These are phyloP conservation scores for Drosophila yakuba DNA, from an alignment of 1,140 invertebrate genomes.

Conservation along the genomic window DNA sequence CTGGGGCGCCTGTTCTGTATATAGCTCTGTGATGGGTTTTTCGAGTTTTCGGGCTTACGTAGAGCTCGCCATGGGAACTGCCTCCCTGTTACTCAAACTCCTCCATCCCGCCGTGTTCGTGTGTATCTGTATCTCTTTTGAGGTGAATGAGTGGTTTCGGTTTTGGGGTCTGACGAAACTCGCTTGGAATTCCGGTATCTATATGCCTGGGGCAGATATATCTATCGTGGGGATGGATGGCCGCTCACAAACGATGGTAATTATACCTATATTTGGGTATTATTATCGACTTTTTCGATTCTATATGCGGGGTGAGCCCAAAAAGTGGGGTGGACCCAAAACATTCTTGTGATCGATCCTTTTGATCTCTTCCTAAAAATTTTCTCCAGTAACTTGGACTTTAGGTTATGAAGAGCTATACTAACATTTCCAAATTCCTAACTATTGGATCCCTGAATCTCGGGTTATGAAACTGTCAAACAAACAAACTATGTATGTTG, in stretches of 20 bases:
- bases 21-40: slow-evolving; percentile 50
- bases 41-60: slow-evolving; percentile 48
- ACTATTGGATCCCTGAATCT: not conserved
- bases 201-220: slow-evolving; percentile 38
- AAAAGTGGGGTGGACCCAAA: not conserved
- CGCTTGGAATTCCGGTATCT: slow-evolving; percentile 45
- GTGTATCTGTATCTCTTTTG: slow-evolving; percentile 14
- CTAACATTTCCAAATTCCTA: not conserved
- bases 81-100: slow-evolving; percentile 1
- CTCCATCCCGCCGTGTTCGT: slow-evolving; percentile 6
- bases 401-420: not conserved
- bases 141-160: slow-evolving; percentile 32
- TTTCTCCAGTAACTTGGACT: too few relatives aligned
- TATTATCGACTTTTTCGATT: slow-evolving; percentile 22
- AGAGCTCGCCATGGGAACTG: slow-evolving; percentile 36
- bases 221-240: slow-evolving; percentile 13
- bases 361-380: not conserved
- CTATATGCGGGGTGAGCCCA: slow-evolving; percentile 8
- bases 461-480: not conserved
- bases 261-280: slow-evolving; percentile 52
- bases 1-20: slow-evolving; percentile 34
- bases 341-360: not conserved
- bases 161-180: slow-evolving; percentile 49
- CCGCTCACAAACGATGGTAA: slow-evolving; percentile 1
- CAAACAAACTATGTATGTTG: slow-evolving; percentile 1